Base-by-base conservation (phyloP, 1,140 invertebrate species). In the Drosophila asahinai region DNA sequence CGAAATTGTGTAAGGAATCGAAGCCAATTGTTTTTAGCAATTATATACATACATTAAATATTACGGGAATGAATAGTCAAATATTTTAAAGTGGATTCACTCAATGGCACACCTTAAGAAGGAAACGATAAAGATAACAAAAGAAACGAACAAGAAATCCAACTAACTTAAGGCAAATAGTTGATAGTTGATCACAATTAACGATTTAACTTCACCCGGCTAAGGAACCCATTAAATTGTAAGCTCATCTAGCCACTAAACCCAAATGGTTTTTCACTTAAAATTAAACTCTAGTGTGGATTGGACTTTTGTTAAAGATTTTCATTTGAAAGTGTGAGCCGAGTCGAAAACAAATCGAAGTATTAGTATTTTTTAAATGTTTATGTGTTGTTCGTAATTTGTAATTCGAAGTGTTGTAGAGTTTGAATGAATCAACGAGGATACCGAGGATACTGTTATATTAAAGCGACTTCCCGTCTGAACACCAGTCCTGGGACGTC, bases 11-110 rank as follows among this genome's bases (percentile, higher is more conserved):
- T 64, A 78, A 78, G 48, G 58, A 74, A 87, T 84, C 86, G 79
- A 90, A 90, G 86, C 86, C 86, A 90, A 90, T 90, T 90, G 86
- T 90, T 90, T 83, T 90, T 86, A 90, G 86, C 86, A 90, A 90
- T 90, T 90, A 90, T 86, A 90, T 86, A 77, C 59, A 81, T 59
- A 55, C 43, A 60, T 27, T 80, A 74, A 74, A 59, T 66, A 42
- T 73, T 76, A 55, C 42, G 63, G 54, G 48, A 67, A 66, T 42
- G 42, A 64, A 42, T 77, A 67, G 49, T 59, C 74, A 80, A 57
- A 73, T 61, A 79, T 75, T 84, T 76, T 76, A 72, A 72, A 60
- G 47, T 78, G 77, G 49, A 74, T 30, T 60, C 74, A 84, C 86
- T 70, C 55, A 70, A 60, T 49, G 73, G 74, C 80, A 81, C 81